Conservation (phyloP, 2,113 vertebrate genomes). For the Camarhynchus parvulus region DNA sequence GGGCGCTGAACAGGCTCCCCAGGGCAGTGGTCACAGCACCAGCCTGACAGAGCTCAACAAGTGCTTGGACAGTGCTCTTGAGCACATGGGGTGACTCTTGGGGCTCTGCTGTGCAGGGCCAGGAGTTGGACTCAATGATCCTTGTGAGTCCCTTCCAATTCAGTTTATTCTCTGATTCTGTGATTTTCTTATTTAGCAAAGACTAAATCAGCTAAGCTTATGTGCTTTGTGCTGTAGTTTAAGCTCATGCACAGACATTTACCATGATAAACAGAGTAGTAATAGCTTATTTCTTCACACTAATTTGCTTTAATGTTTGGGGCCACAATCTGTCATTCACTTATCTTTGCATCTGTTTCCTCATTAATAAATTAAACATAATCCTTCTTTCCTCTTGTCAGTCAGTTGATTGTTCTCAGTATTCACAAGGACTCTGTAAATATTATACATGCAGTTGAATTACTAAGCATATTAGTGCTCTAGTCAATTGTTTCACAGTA, state of each 20-base stretch:
- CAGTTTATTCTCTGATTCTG: not conserved
- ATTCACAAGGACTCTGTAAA: not conserved
- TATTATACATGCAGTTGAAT: not conserved
- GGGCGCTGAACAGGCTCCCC: not conserved
- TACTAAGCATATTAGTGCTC: not conserved
- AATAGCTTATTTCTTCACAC: not conserved
- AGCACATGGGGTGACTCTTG: not conserved
- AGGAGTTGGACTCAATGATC: rapidly evolving
- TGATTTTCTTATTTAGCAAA: not conserved
- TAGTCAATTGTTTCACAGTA: not conserved
- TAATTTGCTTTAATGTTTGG: not conserved
- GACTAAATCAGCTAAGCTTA: not conserved
- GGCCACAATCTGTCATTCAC: not conserved
- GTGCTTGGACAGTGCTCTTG: rapidly evolving
- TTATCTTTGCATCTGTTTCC: constrained; percentile 11
- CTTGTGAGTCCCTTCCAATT: not conserved
- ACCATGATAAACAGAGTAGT: not conserved
- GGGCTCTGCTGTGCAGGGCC: not conserved
- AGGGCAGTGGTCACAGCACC: not conserved
- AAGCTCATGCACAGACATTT: not conserved
- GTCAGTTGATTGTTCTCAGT: not conserved
- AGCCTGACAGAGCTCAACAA: not conserved
- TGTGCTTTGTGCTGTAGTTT: not conserved
- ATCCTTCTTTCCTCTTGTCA: not conserved
- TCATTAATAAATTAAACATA: constrained; percentile 6